Percentiles rank a stretch among this genome's conserved stretches.
These are phyloP conservation scores for Oplegnathus fasciatus DNA, from an alignment of 2,113 vertebrate species.

Conservation along the genomic window DNA sequence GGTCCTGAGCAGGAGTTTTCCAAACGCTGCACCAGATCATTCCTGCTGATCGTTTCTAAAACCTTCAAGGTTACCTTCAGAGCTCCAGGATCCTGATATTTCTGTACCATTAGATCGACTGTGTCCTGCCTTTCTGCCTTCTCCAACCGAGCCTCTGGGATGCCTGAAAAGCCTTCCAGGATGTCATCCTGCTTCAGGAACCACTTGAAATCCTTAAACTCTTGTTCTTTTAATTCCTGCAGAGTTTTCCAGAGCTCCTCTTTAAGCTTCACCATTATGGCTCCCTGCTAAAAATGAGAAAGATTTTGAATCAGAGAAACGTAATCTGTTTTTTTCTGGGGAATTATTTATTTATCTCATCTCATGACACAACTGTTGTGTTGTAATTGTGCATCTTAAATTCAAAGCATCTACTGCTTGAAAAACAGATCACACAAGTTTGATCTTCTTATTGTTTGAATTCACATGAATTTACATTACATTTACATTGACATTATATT, in stretches of 20 bases:
- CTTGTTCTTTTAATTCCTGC: rapidly evolving
- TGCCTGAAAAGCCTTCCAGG: background rate
- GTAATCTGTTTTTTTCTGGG: no score
- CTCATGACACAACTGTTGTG: no score
- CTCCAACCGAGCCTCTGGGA: background rate
- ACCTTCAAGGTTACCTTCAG: background rate
- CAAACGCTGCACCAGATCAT: slow-evolving; percentile 13
- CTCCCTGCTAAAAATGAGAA: no score
- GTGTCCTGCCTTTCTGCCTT: background rate
- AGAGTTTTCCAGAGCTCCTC: slow-evolving; percentile 18
- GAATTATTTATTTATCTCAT: no score
- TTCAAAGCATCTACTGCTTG: no score
- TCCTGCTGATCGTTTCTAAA: slow-evolving; percentile 21
- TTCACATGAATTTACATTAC: no score
- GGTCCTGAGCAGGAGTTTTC: background rate
- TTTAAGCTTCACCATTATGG: background rate
- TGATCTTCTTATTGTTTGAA: no score
- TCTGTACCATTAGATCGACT: slow-evolving; percentile 20
- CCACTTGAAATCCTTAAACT: slow-evolving; percentile 10
- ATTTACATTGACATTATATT: no score
- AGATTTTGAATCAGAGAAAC: no score
- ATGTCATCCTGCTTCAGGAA: background rate
- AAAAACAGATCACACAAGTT: no score
- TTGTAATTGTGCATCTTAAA: no score
- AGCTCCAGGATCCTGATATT: background rate